Conservation (phyloP, 2,797 vertebrate genomes). For the Intellagama lesueurii region DNA sequence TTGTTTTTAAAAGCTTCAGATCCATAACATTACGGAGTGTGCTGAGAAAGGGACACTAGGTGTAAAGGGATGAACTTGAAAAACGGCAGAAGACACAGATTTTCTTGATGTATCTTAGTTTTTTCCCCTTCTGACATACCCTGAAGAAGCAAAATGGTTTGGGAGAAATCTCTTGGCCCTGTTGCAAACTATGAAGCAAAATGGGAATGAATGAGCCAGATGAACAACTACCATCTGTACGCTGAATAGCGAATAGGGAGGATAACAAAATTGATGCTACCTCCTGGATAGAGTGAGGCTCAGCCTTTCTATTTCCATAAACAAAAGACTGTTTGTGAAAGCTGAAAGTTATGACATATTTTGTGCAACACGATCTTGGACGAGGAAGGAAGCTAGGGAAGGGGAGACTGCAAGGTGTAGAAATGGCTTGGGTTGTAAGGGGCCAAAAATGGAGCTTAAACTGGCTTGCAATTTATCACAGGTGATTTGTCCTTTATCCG, state of each 20-base stretch:
- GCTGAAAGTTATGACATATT: neutral
- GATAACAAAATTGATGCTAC: neutral
- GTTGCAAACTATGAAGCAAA: neutral
- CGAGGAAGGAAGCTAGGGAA: neutral
- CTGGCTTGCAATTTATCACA: slow-evolving; percentile 59
- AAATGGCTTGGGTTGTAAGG: neutral
- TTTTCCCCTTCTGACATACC: no score
- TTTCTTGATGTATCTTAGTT: neutral
- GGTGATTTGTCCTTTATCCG: slow-evolving; percentile 74
- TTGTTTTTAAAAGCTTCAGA: neutral
- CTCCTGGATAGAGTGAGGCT: neutral
- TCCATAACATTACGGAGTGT: neutral
- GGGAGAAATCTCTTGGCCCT: neutral
- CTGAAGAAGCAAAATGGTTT: neutral
- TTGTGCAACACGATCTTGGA: neutral
- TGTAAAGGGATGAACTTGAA: neutral
- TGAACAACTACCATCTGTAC: neutral
- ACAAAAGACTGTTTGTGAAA: neutral
- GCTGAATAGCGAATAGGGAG: neutral
- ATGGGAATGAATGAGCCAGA: neutral
- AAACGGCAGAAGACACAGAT: neutral
- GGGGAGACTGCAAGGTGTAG: neutral
- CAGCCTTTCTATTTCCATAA: neutral
- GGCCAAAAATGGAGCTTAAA: slow-evolving; percentile 36
- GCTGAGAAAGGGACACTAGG: neutral